Evolutionary conservation across 2,888 invertebrate species (phyloP).

Genomic region (Petrolisthes cinctipes): DNA sequence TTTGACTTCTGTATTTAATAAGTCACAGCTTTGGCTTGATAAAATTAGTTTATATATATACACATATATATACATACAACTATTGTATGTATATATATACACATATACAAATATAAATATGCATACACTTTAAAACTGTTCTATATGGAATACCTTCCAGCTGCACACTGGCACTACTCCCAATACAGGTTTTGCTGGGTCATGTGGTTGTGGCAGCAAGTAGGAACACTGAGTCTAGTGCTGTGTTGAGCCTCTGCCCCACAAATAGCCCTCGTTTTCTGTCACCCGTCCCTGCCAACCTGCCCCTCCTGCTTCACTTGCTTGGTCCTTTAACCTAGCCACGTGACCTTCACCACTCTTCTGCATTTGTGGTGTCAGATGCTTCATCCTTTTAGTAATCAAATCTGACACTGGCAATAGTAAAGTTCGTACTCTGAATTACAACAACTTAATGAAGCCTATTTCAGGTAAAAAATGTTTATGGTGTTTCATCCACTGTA

Average conservation of each 20-base stretch:
- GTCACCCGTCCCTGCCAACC: neutral
- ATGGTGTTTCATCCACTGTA: slow-evolving; percentile 29
- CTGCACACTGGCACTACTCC: slow-evolving; percentile 54
- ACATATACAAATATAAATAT: slow-evolving; percentile 38
- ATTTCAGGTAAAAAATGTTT: slow-evolving; percentile 28
- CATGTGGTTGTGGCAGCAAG: slow-evolving; percentile 54
- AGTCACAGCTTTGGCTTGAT: slow-evolving; percentile 60
- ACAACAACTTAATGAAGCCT: slow-evolving; percentile 24
- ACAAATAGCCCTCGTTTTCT: slow-evolving; percentile 2
- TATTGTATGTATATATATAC: slow-evolving; percentile 15
- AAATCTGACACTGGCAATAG: slow-evolving; percentile 8
- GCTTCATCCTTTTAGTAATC: neutral
- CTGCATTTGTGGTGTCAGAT: neutral
- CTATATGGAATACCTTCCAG: slow-evolving; percentile 55
- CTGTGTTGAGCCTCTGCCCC: slow-evolving; percentile 60
- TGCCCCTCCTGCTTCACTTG: slow-evolving; percentile 2
- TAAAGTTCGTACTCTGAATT: neutral
- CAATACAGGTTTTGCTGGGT: slow-evolving; percentile 32
- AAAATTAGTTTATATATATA: slow-evolving; percentile 41
- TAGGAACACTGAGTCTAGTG: slow-evolving; percentile 60
- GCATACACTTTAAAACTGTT: slow-evolving; percentile 40
- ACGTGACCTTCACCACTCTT: slow-evolving; percentile 35
- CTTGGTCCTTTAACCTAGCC: neutral
- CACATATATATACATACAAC: slow-evolving; percentile 36
- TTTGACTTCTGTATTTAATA: slow-evolving; percentile 39